Evolutionary conservation across 2,113 vertebrate species (phyloP).

Genomic region (Carollia perspicillata): DNA sequence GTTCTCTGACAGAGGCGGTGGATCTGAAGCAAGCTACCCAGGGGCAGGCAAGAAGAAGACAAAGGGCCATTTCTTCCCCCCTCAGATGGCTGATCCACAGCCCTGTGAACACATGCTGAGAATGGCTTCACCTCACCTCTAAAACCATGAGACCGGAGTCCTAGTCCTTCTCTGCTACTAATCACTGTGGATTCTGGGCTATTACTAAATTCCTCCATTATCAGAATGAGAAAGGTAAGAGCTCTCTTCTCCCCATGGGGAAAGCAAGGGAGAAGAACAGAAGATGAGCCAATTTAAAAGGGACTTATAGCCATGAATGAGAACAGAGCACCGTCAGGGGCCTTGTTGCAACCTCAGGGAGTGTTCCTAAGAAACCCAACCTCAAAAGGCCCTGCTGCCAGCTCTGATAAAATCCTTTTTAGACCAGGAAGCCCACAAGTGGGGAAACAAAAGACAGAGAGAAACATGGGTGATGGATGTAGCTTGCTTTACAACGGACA

Average conservation of each 20-base stretch:
- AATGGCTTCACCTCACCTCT: accelerated
- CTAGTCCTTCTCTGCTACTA: neutral
- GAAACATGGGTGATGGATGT: neutral
- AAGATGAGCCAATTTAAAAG: neutral
- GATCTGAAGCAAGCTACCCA: neutral
- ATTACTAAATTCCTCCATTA: neutral
- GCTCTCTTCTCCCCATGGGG: neutral
- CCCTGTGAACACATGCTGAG: neutral
- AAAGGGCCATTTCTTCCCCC: neutral
- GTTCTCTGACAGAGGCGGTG: neutral
- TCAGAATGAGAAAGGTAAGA: neutral
- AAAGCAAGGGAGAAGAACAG: neutral
- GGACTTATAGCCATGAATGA: neutral
- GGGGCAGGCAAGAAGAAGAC: neutral
- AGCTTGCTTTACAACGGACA: no score
- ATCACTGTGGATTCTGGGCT: neutral
- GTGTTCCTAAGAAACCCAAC: neutral
- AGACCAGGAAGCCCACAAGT: neutral
- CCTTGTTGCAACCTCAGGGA: neutral
- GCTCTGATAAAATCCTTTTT: neutral
- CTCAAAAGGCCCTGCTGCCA: neutral
- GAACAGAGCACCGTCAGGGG: neutral
- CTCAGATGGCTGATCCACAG: accelerated
- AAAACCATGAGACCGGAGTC: neutral
- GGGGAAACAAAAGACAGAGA: neutral